phyloP scores from a whole-genome alignment of 2,888 invertebrate genomes.

The Pachycephus smyrnensis region DNA sequence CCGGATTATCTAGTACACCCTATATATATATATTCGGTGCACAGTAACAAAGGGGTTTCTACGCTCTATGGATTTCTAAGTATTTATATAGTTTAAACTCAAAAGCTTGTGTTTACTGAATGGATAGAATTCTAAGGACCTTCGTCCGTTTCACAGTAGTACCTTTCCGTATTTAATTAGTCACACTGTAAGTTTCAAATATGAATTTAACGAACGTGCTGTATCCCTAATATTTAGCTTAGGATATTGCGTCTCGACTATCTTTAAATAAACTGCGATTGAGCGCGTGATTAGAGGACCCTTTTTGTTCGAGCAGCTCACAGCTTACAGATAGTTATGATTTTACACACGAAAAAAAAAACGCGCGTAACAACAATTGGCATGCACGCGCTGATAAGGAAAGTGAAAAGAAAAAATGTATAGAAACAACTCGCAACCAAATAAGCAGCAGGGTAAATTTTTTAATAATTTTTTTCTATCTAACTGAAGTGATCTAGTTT shows the following conservation, averaged over 20 bases:
- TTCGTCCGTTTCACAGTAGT: background rate
- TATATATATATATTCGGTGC: background rate
- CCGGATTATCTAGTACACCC: background rate
- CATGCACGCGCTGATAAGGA: no score
- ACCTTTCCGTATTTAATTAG: background rate
- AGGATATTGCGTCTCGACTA: background rate
- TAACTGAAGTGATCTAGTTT: no score
- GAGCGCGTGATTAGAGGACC: background rate
- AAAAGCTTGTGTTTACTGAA: background rate
- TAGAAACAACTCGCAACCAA: no score
- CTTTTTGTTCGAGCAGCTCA: background rate
- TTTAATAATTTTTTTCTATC: no score
- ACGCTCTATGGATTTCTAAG: background rate
- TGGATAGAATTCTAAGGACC: background rate
- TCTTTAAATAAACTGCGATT: background rate
- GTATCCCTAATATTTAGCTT: background rate
- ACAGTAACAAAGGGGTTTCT: background rate
- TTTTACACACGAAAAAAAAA: background rate
- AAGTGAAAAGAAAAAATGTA: no score
- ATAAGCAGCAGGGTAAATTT: no score
- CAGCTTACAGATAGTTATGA: background rate
- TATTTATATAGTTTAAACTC: background rate
- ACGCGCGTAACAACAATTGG: no score
- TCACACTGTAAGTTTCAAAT: background rate
- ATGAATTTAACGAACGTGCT: background rate